phyloP scores from a whole-genome alignment of 2,113 vertebrate genomes.

The Anser brachyrhynchus region DNA sequence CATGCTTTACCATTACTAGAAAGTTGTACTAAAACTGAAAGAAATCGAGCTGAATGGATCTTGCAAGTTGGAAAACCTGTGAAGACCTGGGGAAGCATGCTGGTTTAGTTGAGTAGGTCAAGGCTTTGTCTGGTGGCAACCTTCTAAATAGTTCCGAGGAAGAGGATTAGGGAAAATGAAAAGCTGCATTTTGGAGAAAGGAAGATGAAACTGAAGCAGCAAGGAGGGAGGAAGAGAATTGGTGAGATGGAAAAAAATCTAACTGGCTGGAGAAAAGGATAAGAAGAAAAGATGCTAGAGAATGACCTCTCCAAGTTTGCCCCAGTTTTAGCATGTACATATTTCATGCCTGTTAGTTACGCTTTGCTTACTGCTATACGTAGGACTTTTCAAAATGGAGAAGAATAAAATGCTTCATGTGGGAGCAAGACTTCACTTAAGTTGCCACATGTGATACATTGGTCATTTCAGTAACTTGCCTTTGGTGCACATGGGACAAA shows the following conservation, averaged over 20 bases:
- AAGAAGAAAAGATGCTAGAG: background rate
- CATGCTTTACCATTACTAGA: background rate
- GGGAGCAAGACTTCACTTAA: background rate
- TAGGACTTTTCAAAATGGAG: background rate
- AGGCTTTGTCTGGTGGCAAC: background rate
- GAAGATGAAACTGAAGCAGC: background rate
- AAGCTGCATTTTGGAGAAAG: background rate
- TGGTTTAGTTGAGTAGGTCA: background rate
- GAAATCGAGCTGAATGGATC: background rate
- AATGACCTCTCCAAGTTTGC: background rate
- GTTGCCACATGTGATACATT: background rate
- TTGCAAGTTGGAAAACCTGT: background rate
- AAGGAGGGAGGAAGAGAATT: background rate
- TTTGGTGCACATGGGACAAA: background rate
- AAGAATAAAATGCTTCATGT: background rate
- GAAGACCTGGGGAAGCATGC: background rate
- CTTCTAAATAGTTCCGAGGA: background rate
- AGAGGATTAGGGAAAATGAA: background rate
- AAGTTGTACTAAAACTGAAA: background rate
- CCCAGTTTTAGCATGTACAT: background rate
- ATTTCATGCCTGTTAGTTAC: background rate
- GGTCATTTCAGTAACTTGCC: background rate
- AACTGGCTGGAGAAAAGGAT: background rate
- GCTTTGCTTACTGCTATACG: background rate
- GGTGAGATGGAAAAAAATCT: background rate